Evolutionary conservation across 2,888 invertebrate genomes (phyloP).

Genomic region (Drosophila testacea): DNA sequence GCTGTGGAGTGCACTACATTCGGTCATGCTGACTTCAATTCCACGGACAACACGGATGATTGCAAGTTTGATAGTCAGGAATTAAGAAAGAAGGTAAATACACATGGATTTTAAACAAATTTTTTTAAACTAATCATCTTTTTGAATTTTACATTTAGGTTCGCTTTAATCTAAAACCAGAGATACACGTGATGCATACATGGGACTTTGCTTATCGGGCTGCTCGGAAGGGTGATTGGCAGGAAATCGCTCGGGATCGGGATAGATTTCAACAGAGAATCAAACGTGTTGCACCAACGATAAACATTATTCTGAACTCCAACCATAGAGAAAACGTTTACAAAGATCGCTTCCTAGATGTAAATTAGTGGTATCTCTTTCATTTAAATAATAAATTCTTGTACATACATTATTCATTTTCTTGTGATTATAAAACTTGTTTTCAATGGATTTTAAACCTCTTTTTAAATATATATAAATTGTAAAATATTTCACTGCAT

Average conservation of each 20-base stretch:
- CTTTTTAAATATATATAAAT: constrained; percentile 1
- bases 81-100: constrained; percentile 34
- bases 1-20: constrained; percentile 37
- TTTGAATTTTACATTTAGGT: constrained; percentile 85
- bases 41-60: constrained; percentile 27
- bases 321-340: constrained; percentile 83
- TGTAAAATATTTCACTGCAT: constrained; percentile 3
- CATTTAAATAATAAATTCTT: constrained; percentile 51
- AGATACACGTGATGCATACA: constrained; percentile 87
- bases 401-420: constrained; percentile 41
- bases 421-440: constrained; percentile 13
- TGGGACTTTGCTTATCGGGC: constrained; percentile 88
- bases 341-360: constrained; percentile 72
- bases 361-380: constrained; percentile 54
- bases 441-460: constrained; percentile 5
- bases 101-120: neutral
- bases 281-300: constrained; percentile 63
- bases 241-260: constrained; percentile 86
- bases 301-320: constrained; percentile 76
- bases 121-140: neutral
- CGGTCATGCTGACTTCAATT: constrained; percentile 14
- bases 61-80: constrained; percentile 23
- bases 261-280: constrained; percentile 81
- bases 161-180: constrained; percentile 86
- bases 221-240: constrained; percentile 88